Base-by-base conservation (phyloP, 2,888 invertebrate genomes). In the Synanthedon andrenaeformis region DNA sequence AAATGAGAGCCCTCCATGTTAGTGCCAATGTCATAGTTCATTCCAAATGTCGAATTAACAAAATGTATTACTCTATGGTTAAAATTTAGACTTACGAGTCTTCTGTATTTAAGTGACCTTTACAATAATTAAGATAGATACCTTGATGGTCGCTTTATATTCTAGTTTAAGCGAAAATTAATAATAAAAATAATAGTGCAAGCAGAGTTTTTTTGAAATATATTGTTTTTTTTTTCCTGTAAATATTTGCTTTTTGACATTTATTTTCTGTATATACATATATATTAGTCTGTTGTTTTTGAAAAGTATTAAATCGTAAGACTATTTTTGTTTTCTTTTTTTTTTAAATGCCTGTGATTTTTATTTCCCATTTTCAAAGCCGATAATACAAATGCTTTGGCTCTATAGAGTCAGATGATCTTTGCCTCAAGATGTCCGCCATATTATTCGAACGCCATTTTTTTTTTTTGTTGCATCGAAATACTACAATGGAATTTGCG, bases 21-120 rank as follows among this genome's bases (percentile, higher is more conserved):
- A 84, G 84, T 84, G 84, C 84, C 84, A 84, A 84, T 67, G 62
- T 69, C 63, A 65, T 68, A 65, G 66, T 72, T 72, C 72, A 75
- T 76, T 76, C 74, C 75, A 23, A 76, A 66, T 62, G 60, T 68
- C 57, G 62, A 69, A 66, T 70, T 65, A 64, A 64, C 62, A 59
- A 58, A 56, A 55, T 55, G 53, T 56, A 35, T 35, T 35, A 35
- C 35, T 35, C 35, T 35, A 35, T 35, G 35, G 10, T 35, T 35
- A 35, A 35, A 35, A 35, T 35, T 35, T 59, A 55, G 53, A 60
- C 58, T 62, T 58, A 53, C 55, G 56, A 55, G 56, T 59, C 58
- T 57, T 59, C 54, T 54, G 58, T 60, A 61, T 61, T 59, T 68
- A 69, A 69, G 68, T 68, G 64, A 51, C 54, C 55, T 55, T 51